Evolutionary conservation across 2,797 vertebrate species (phyloP).

Genomic region (Phyllotis vaccarum): DNA sequence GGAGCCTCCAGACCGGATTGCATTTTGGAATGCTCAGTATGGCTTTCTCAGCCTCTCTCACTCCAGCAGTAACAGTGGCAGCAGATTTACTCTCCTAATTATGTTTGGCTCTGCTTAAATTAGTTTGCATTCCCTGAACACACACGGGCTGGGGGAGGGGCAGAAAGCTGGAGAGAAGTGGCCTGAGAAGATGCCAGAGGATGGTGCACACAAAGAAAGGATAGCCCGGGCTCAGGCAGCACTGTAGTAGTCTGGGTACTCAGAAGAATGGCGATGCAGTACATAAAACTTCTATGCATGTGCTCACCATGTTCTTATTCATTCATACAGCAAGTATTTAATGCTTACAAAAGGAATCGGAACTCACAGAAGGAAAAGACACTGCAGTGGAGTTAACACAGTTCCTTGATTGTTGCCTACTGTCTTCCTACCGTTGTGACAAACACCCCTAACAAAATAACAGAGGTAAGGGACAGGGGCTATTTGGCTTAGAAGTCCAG

Average conservation of each 20-base stretch:
- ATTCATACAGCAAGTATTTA: background rate
- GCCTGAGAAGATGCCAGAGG: conserved; percentile 55
- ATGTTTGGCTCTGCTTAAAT: conserved; percentile 84
- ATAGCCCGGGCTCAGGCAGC: background rate
- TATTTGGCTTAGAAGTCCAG: background rate
- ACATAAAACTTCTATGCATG: too few relatives aligned
- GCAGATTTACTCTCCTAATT: conserved; percentile 83
- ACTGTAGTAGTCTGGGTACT: accelerated
- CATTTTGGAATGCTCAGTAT: conserved; percentile 37
- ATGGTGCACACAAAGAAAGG: accelerated
- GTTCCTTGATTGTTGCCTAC: background rate
- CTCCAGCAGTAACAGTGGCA: conserved; percentile 45
- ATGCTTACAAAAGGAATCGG: background rate
- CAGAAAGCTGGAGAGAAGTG: conserved; percentile 2
- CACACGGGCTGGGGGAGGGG: conserved; percentile 57
- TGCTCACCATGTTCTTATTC: background rate
- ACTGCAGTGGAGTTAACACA: background rate
- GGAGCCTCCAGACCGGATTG: conserved; percentile 3
- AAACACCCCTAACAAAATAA: background rate
- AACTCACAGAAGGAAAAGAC: background rate
- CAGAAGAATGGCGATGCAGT: too few relatives aligned
- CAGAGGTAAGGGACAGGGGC: background rate
- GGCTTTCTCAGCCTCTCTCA: background rate
- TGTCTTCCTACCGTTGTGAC: background rate
- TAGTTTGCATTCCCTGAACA: conserved; percentile 80